Percentiles rank a stretch among this genome's conserved stretches.
These are phyloP conservation scores for Copidosoma floridanum DNA, from an alignment of 1,140 invertebrate species.

Conservation along the genomic window DNA sequence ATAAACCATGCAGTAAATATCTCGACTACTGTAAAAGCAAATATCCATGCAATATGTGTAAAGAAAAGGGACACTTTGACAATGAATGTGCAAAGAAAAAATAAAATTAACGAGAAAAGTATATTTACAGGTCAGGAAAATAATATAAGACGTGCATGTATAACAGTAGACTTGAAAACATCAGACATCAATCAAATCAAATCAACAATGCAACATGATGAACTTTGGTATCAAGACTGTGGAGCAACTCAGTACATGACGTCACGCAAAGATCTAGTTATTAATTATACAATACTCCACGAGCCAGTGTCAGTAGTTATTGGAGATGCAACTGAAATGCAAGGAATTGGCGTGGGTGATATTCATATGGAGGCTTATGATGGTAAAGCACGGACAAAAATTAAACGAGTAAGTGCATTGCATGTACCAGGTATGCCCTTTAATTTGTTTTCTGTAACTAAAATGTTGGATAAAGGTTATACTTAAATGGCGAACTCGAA, in stretches of 20 bases:
- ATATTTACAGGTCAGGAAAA: neutral
- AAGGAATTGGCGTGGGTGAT: conserved; percentile 28
- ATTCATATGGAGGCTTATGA: conserved; percentile 30
- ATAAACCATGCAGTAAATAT: conserved; percentile 3
- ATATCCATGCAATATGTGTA: neutral
- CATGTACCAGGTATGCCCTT: conserved; percentile 34
- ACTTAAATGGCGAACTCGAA: neutral
- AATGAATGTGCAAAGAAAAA: neutral
- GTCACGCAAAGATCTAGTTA: conserved; percentile 21
- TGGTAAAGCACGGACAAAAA: conserved; percentile 29
- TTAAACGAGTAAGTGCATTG: conserved; percentile 29
- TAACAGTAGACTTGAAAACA: too few species aligned
- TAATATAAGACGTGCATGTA: neutral
- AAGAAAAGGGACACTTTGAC: neutral
- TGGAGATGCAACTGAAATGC: conserved; percentile 27
- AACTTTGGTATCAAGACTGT: conserved; percentile 32
- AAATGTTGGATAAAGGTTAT: conserved; percentile 33
- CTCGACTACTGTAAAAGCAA: neutral
- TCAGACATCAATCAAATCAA: neutral
- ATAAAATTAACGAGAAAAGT: neutral
- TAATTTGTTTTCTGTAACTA: conserved; percentile 34
- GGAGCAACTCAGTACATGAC: conserved; percentile 36
- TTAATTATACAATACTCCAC: conserved; percentile 12
- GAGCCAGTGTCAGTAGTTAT: conserved; percentile 22
- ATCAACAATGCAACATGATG: neutral